Evolutionary conservation across 2,797 vertebrate species (phyloP).

Genomic region (Pitangus sulphuratus): DNA sequence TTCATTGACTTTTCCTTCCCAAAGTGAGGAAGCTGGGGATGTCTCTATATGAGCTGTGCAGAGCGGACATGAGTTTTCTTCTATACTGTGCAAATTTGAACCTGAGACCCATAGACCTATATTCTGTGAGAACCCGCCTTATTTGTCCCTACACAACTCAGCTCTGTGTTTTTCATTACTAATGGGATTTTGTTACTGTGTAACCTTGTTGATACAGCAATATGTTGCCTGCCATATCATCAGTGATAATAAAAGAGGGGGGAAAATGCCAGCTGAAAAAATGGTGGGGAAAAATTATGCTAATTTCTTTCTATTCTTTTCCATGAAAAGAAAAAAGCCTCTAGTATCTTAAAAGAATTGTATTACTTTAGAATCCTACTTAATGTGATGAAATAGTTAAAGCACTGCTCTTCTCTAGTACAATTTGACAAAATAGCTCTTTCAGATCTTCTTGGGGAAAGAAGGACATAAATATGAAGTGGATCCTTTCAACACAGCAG

Average conservation of each 20-base stretch:
- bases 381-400: slow-evolving; percentile 35
- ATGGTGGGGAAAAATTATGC: neutral
- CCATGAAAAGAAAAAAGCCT: slow-evolving; percentile 26
- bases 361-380: slow-evolving; percentile 23
- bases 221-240: slow-evolving; percentile 63
- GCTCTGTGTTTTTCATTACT: slow-evolving; percentile 69
- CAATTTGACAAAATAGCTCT: slow-evolving; percentile 20
- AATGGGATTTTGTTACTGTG: slow-evolving; percentile 73
- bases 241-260: slow-evolving; percentile 47
- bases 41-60: neutral
- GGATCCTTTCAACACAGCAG: neutral
- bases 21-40: neutral
- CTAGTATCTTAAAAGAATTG: slow-evolving; percentile 31
- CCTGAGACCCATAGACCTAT: neutral
- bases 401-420: neutral
- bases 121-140: slow-evolving; percentile 27
- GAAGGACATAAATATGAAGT: neutral
- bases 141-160: slow-evolving; percentile 59
- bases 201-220: slow-evolving; percentile 73
- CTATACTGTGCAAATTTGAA: slow-evolving; percentile 37
- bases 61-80: neutral
- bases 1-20: neutral
- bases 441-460: neutral
- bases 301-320: slow-evolving; percentile 52
- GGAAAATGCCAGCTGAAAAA: slow-evolving; percentile 11